Conservation (phyloP, 2,888 invertebrate genomes). For the Lasioglossum malachurum region DNA sequence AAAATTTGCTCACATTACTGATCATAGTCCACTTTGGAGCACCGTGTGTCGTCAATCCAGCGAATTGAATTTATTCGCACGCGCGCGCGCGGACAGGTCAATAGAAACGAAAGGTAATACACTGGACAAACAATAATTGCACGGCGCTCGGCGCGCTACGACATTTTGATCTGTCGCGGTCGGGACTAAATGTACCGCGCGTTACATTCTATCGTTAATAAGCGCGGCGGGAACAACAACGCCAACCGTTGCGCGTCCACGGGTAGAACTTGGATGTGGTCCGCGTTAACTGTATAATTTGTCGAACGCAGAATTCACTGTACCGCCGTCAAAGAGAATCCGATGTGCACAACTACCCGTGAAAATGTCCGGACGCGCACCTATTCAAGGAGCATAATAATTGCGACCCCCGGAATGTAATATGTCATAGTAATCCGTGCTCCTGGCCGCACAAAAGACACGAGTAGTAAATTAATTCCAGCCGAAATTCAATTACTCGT, state of each 20-base stretch:
- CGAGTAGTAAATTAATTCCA: slow-evolving; percentile 27
- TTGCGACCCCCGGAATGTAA: slow-evolving; percentile 33
- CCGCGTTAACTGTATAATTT: slow-evolving; percentile 55
- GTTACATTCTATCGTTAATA: slow-evolving; percentile 66
- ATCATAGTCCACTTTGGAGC: neutral
- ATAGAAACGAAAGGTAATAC: slow-evolving; percentile 62
- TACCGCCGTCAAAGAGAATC: slow-evolving; percentile 67
- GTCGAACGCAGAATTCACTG: slow-evolving; percentile 53
- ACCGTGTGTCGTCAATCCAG: neutral
- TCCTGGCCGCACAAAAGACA: neutral
- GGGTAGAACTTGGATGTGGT: slow-evolving; percentile 55
- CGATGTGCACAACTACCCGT: slow-evolving; percentile 55
- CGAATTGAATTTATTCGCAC: slow-evolving; percentile 24
- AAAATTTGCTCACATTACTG: too few relatives aligned
- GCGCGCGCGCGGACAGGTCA: neutral
- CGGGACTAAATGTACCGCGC: slow-evolving; percentile 67
- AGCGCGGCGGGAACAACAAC: slow-evolving; percentile 36
- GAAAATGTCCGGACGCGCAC: slow-evolving; percentile 40
- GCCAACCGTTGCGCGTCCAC: slow-evolving; percentile 24
- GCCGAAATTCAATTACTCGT: neutral
- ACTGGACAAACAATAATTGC: slow-evolving; percentile 62
- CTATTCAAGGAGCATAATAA: slow-evolving; percentile 45
- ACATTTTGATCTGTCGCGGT: slow-evolving; percentile 68
- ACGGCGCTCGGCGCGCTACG: slow-evolving; percentile 50
- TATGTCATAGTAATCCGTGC: slow-evolving; percentile 43